These are phyloP conservation scores for Stenolophus ochropezus DNA, from an alignment of 2,888 invertebrate genomes.

Conservation along the genomic window DNA sequence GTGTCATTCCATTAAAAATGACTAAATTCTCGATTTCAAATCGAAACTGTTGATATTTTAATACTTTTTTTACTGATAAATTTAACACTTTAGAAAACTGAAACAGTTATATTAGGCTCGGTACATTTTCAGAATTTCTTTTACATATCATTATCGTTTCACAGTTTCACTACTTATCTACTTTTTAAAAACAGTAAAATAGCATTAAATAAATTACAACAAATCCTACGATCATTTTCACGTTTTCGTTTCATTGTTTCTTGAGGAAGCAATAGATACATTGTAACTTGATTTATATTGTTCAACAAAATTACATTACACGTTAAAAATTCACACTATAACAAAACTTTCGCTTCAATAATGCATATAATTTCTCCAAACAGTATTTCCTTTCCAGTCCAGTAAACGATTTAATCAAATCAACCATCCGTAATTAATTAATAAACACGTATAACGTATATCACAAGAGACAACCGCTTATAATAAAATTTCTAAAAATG, in stretches of 20 bases:
- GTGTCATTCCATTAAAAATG: too few relatives aligned
- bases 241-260: background rate
- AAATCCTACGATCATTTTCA: background rate
- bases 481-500: background rate
- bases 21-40: too few relatives aligned
- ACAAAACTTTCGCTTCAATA: conserved; percentile 18
- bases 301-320: background rate
- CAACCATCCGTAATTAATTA: background rate
- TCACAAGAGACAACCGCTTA: background rate
- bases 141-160: too few relatives aligned
- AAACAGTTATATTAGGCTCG: too few relatives aligned
- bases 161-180: too few relatives aligned
- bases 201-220: background rate
- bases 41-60: too few relatives aligned
- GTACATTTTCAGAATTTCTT: too few relatives aligned
- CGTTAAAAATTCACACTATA: background rate
- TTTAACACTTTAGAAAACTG: too few relatives aligned
- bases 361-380: conserved; percentile 23
- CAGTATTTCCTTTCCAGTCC: background rate
- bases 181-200: background rate
- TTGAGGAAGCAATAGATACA: background rate
- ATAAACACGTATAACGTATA: background rate
- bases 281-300: background rate
- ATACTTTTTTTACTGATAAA: too few relatives aligned
- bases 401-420: conserved; percentile 1